phyloP scores from a whole-genome alignment of 1,140 invertebrate genomes.

The Wiebesia pumilae region DNA sequence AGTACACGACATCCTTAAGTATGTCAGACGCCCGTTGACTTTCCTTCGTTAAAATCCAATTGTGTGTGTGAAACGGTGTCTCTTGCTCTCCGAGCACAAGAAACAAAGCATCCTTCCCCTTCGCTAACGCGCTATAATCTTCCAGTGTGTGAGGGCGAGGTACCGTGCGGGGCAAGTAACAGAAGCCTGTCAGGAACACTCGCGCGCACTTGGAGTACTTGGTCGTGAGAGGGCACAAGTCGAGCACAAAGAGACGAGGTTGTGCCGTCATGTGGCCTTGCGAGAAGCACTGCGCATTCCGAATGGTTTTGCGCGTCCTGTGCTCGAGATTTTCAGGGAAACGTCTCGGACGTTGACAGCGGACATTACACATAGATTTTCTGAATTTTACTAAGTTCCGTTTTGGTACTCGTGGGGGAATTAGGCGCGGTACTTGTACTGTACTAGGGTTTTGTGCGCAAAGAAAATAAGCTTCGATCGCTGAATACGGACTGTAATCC shows the following conservation, averaged over 20 bases:
- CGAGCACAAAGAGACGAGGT: background rate
- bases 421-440: too few relatives aligned
- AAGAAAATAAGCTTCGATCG: too few relatives aligned
- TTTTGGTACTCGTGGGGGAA: too few relatives aligned
- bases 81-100: background rate
- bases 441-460: too few relatives aligned
- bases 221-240: background rate
- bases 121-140: background rate
- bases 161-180: background rate
- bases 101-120: background rate
- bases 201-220: slow-evolving; percentile 7
- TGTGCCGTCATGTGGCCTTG: background rate
- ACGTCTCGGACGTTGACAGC: background rate
- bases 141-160: background rate
- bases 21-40: background rate
- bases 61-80: background rate
- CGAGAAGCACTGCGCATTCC: background rate
- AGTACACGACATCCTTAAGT: background rate
- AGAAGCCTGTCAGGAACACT: slow-evolving; percentile 11
- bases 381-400: background rate
- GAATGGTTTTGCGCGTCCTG: background rate
- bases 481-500: too few relatives aligned
- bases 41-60: background rate
- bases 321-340: background rate
- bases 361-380: background rate